Conservation (phyloP, 2,797 vertebrate species). For the Sebastiscus albofasciatus region DNA sequence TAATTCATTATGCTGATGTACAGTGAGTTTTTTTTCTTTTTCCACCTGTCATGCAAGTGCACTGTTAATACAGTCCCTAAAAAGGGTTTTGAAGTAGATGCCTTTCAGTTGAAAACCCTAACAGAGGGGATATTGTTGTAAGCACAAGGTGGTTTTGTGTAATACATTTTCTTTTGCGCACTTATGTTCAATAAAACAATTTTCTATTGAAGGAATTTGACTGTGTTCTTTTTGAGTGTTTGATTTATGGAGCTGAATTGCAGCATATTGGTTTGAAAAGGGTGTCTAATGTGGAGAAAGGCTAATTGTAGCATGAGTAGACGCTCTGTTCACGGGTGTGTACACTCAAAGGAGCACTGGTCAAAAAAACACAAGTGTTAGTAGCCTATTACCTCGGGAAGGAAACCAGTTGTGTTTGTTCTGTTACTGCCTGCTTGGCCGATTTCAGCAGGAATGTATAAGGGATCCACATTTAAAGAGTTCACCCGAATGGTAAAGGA, state of each 20-base stretch:
- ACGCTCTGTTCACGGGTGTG: accelerated
- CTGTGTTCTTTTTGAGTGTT: background rate
- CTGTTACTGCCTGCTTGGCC: background rate
- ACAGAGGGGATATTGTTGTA: background rate
- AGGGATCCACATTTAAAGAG: too few relatives aligned
- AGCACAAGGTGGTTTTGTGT: background rate
- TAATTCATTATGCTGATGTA: background rate
- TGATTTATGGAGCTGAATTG: background rate
- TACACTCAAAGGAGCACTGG: background rate
- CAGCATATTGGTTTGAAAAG: background rate
- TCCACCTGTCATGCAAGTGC: background rate
- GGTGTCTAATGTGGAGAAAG: background rate
- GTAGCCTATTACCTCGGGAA: background rate
- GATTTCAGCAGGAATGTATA: background rate
- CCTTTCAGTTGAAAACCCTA: background rate
- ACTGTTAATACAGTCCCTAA: background rate
- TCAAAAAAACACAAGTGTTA: background rate
- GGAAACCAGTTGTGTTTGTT: background rate
- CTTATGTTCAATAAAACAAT: constrained; percentile 26
- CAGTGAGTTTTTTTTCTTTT: background rate
- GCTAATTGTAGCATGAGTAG: background rate
- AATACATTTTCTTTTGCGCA: background rate
- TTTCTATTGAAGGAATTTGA: background rate
- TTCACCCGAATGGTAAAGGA: background rate
- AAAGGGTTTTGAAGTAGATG: background rate